Conservation (phyloP, 2,113 vertebrate genomes). For the Zapornia atra region DNA sequence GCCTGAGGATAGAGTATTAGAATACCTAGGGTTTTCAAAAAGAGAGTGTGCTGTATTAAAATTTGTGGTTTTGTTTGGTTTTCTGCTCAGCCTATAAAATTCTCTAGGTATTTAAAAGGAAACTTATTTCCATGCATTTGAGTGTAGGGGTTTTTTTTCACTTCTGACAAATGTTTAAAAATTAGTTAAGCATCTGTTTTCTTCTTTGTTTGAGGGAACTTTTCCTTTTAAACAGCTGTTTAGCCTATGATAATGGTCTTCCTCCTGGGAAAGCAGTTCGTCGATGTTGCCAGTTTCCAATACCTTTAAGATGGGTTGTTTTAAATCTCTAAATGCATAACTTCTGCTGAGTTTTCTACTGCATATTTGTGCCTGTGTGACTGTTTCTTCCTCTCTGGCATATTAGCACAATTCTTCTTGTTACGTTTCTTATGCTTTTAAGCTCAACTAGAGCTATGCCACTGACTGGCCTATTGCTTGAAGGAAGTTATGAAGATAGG, state of each 20-base stretch:
- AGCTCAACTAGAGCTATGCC: background rate
- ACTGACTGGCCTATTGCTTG: background rate
- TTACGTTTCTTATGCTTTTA: background rate
- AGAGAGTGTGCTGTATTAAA: background rate
- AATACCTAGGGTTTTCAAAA: background rate
- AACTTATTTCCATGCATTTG: background rate
- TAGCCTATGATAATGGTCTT: constrained; percentile 10
- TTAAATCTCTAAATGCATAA: background rate
- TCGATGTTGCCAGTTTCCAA: constrained; percentile 14
- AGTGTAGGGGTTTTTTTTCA: background rate
- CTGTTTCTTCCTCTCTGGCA: background rate
- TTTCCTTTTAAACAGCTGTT: constrained; percentile 28
- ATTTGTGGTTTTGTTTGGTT: background rate
- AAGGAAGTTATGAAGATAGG: background rate
- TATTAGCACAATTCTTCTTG: background rate
- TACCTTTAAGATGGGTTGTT: background rate
- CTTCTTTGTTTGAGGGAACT: background rate
- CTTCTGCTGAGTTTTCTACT: background rate
- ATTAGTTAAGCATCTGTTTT: constrained; percentile 51
- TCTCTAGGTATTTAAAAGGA: background rate
- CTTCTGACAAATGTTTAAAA: background rate
- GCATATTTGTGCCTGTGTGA: background rate
- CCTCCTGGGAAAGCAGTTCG: background rate
- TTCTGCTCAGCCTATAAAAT: background rate
- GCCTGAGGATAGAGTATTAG: background rate